Conservation (phyloP, 2,113 vertebrate species). For the Scortum barcoo region DNA sequence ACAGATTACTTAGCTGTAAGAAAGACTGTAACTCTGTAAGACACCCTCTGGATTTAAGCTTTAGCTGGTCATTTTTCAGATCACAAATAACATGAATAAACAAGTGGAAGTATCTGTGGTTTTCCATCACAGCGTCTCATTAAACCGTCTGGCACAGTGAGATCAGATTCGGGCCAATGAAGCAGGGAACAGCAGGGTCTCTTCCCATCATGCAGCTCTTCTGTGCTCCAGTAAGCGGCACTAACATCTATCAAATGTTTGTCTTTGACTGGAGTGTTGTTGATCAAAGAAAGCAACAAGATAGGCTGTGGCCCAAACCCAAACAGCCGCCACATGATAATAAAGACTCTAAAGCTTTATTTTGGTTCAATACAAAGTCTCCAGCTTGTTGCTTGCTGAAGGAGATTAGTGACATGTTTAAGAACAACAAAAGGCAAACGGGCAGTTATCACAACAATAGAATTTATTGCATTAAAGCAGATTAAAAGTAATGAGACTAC, state of each 20-base stretch:
- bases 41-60: background rate
- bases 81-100: background rate
- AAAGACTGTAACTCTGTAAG: background rate
- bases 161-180: constrained; percentile 12
- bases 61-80: background rate
- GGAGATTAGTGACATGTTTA: too few species aligned
- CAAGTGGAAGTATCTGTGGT: constrained; percentile 2
- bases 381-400: too few species aligned
- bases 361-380: background rate
- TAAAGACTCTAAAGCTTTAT: constrained; percentile 18
- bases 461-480: constrained; percentile 80
- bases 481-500: constrained; percentile 65
- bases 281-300: constrained; percentile 28
- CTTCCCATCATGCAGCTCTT: constrained; percentile 46
- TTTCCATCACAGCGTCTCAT: constrained; percentile 4
- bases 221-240: constrained; percentile 36
- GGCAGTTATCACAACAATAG: constrained; percentile 49
- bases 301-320: background rate
- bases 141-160: background rate
- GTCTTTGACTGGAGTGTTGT: constrained; percentile 21
- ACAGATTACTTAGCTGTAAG: background rate
- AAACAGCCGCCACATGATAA: constrained; percentile 11
- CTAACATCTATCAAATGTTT: constrained; percentile 35
- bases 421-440: constrained; percentile 28
- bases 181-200: constrained; percentile 9